Conservation (phyloP, 2,797 vertebrate genomes). For the Orientallactaga sibirica region DNA sequence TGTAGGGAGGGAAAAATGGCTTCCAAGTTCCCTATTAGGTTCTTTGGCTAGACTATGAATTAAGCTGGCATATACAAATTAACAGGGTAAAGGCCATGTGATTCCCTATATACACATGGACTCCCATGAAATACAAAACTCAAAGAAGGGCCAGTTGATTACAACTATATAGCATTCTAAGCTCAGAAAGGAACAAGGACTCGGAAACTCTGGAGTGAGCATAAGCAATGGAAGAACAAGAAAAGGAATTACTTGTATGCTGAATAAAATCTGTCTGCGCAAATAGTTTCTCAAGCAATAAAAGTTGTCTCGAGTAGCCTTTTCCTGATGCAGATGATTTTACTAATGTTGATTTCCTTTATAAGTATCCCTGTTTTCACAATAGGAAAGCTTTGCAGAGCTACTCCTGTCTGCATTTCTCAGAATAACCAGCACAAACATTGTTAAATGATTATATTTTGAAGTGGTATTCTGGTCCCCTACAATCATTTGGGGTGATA, state of each 20-base stretch:
- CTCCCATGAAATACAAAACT: not conserved
- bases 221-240: not conserved
- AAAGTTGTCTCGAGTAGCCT: not conserved
- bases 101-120: not conserved
- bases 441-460: not conserved
- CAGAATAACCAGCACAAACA: not conserved
- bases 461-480: not conserved
- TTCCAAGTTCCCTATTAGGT: not conserved
- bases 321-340: not conserved
- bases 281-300: conserved; percentile 18
- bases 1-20: not conserved
- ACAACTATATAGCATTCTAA: not conserved
- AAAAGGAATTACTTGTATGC: not conserved
- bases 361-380: too few species aligned
- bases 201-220: not conserved
- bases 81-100: not conserved
- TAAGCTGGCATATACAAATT: not conserved
- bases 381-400: not conserved
- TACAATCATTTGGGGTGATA: not conserved
- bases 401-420: not conserved
- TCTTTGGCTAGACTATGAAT: not conserved
- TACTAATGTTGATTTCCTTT: not conserved
- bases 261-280: not conserved
- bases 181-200: not conserved
- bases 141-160: not conserved